Evolutionary conservation across 2,797 vertebrate genomes (phyloP).

Genomic region (Coregonus sp.): DNA sequence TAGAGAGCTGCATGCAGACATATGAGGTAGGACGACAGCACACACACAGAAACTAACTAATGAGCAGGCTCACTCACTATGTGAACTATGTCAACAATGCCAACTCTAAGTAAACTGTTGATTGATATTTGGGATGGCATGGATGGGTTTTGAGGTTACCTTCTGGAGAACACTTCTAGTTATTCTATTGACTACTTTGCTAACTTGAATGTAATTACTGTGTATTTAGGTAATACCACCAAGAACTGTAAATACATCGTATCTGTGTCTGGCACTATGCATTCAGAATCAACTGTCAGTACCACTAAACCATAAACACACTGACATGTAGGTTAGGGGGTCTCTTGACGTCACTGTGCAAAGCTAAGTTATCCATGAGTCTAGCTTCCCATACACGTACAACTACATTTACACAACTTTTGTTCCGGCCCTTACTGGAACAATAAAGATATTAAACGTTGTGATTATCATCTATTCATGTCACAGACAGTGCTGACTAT

Average conservation of each 20-base stretch:
- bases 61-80: too few relatives aligned
- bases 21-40: slow-evolving; percentile 81
- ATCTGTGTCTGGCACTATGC: background rate
- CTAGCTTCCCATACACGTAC: too few relatives aligned
- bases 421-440: too few relatives aligned
- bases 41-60: background rate
- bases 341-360: too few relatives aligned
- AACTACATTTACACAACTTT: too few relatives aligned
- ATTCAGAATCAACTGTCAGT: background rate
- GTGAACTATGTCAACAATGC: too few relatives aligned
- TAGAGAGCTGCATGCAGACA: slow-evolving; percentile 97
- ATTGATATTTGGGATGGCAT: background rate
- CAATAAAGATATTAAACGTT: background rate
- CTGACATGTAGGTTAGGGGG: too few relatives aligned
- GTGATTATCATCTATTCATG: background rate
- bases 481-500: background rate
- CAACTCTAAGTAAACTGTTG: background rate
- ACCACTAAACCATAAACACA: background rate
- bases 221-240: background rate
- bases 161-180: too few relatives aligned
- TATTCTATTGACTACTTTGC: too few relatives aligned
- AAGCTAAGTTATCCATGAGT: too few relatives aligned
- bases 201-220: too few relatives aligned
- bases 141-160: too few relatives aligned
- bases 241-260: background rate